Evolutionary conservation across 2,888 invertebrate species (phyloP), one percentile per base, ranked within the genome.

Genomic region (Phortica magna): DNA sequence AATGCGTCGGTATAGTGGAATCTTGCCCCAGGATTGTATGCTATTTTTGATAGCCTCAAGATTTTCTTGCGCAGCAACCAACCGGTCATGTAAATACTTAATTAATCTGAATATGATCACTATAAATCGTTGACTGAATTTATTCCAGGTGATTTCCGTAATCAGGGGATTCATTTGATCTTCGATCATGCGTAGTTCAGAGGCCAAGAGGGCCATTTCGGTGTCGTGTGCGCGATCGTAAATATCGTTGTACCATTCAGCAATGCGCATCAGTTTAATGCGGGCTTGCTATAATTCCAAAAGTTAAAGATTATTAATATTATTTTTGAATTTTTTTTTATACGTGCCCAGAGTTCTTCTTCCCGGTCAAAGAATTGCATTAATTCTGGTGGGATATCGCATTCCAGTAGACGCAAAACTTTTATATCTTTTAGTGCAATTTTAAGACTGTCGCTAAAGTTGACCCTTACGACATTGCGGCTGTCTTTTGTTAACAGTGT

Each of bases 231-330:
- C 95, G n/a, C 94, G 93, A 31, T 93, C 93, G 71, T 95, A 93
- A 64, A 98, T 94, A 80, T 95, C 95, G 89, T 98, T 98, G 91
- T 98, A 98, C 95, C 97, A 95, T 67, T 94, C 93, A 6, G 94
- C 93, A n/a, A 95, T 94, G n/a, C 95, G 93, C 82, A 93, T 93
- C 9, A 94, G 87, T 55, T 93, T 93, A 76, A 93, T 92, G 89
- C 94, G 92, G 22, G 93, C 93, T 78, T 93, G 93, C 94, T 94
- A 79, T 42, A 79, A 55, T 55, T 55, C n/a, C 41, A 14, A 14
- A 19, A 75, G 19, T 31, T 48, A 43, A 42, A 12, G 57, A 42
- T 41, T 53, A 12, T 22, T 70, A 7, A 19, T 43, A 9, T 59
- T 41, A 17, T 39, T 10, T 12, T 14, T 64, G 31, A n/a, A n/a